Conservation (phyloP, 2,797 vertebrate genomes). For the Diplodus sargus region DNA sequence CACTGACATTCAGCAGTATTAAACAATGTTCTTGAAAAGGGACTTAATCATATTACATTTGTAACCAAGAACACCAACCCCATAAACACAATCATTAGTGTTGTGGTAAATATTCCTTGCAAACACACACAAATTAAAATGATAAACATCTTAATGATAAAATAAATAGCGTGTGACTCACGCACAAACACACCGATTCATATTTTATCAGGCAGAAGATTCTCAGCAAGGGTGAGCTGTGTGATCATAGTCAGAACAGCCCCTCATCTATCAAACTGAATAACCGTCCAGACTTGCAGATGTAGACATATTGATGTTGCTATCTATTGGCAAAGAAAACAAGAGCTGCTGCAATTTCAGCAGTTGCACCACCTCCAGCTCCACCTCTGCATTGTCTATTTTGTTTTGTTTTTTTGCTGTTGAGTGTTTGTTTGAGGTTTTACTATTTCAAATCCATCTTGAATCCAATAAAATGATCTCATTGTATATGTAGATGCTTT, state of each 20-base stretch:
- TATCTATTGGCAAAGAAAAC: too few relatives aligned
- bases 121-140: neutral
- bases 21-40: neutral
- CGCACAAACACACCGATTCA: neutral
- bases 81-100: neutral
- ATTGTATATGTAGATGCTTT: too few relatives aligned
- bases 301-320: neutral
- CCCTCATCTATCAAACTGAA: neutral
- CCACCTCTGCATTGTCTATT: too few relatives aligned
- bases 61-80: neutral
- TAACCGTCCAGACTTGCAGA: slow-evolving; percentile 1
- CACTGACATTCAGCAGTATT: neutral
- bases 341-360: too few relatives aligned
- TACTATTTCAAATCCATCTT: too few relatives aligned
- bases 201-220: neutral
- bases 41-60: neutral
- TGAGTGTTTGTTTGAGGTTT: too few relatives aligned
- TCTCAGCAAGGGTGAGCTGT: neutral
- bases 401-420: too few relatives aligned
- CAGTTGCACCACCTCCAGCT: too few relatives aligned
- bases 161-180: slow-evolving; percentile 10
- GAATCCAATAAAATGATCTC: too few relatives aligned
- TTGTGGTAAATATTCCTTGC: neutral
- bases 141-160: neutral
- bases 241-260: too few relatives aligned